Base-by-base conservation (phyloP, 2,113 vertebrate genomes). In the Halichoeres trimaculatus region DNA sequence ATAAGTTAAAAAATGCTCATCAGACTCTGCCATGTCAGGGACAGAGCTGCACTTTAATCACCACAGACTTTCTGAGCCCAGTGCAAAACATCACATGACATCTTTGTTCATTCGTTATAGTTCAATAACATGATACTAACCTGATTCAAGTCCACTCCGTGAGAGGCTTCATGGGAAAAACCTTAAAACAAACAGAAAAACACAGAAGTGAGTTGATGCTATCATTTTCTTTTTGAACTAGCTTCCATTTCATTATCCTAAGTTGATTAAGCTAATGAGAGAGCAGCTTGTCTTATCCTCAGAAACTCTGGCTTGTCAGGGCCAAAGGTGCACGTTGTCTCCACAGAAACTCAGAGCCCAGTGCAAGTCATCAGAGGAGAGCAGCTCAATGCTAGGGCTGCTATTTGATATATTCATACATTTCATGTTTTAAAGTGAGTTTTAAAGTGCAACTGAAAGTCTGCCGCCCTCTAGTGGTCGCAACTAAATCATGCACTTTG, bases 71-170 rank as follows among this genome's bases (percentile, higher is more conserved):
- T 86, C 89, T 71, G 90, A 92, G 89, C 88, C 87, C 88, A 93
- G 89, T 92, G 90, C 90, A 73, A 45, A 75, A 22, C 84, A 89
- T 92, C 89, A 90, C 38, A 9, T 78, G 85, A 91, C 70, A 78
- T 10, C 1, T 35, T 1, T 36, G 0, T 35, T 6, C 2, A 8
- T 19, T 48, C 5, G 8, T 6, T 1, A 1, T n/a, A 34, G 3
- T 0, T 2, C 5, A 5, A 10, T 0, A 0, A 12, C 5, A 30
- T 0, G 7, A 54, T 5, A 80, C 82, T 2, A 19, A 88, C 86
- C 86, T 80, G 30, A 24, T 64, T 30, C 0, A 2, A 11, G 10
- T 48, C 5, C 48, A 23, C 51, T n/a, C 1, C 0, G 0, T 8
- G 4, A 26, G 30, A 0, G 0, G 8, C 7, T 12, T 30, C 9